phyloP scores from a whole-genome alignment of 2,113 vertebrate species.

The Chrysochloris asiatica region DNA sequence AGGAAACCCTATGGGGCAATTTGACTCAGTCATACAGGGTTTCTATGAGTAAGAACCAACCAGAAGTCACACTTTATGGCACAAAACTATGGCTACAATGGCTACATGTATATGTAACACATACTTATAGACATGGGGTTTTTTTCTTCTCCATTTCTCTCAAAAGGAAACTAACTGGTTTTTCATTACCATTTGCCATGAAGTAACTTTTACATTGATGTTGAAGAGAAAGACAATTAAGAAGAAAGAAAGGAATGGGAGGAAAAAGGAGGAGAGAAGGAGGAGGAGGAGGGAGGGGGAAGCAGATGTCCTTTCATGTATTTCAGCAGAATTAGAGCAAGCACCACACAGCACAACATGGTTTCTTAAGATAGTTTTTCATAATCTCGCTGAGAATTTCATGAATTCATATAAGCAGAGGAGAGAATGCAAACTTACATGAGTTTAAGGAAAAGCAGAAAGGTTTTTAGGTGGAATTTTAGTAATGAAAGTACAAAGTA shows the following conservation, averaged over 20 bases:
- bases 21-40: too few relatives aligned
- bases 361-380: neutral
- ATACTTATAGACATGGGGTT: too few relatives aligned
- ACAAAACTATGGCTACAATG: too few relatives aligned
- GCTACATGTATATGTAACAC: too few relatives aligned
- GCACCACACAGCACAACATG: too few relatives aligned
- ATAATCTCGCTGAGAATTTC: neutral
- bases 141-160: too few relatives aligned
- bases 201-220: neutral
- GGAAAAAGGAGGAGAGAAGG: neutral
- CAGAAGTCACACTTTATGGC: too few relatives aligned
- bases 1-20: too few relatives aligned
- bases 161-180: too few relatives aligned
- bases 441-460: neutral
- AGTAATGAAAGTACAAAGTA: slow-evolving; percentile 35
- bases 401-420: neutral
- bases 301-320: neutral
- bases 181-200: neutral
- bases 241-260: neutral
- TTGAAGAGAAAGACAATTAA: neutral
- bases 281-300: fast-evolving
- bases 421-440: neutral
- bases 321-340: neutral
- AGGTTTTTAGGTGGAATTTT: neutral
- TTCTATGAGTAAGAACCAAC: too few relatives aligned